Evolutionary conservation across 2,888 invertebrate genomes (phyloP), one percentile per base, ranked within the genome.

Genomic region (Operophtera brumata): DNA sequence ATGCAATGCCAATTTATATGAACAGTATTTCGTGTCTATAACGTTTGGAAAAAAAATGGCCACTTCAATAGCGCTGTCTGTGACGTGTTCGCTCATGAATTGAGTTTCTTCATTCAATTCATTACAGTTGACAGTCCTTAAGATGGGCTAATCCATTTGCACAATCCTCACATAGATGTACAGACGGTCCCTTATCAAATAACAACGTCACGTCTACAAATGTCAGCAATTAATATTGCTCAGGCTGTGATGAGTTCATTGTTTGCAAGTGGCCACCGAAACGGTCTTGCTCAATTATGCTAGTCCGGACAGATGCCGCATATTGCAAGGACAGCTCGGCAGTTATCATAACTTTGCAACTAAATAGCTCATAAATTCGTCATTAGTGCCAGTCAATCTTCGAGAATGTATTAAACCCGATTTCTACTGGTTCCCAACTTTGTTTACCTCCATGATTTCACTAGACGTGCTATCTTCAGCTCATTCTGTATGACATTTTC

Each of bases 221-320:
- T 67, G 69, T 66, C 69, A 61, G 77, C 73, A 85, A 83, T 86
- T 86, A 84, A 84, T 80, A 80, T 78, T 78, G 72, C 79, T 72
- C 68, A 77, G 78, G 71, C 70, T 65, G 66, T 80, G 85, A 82
- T 85, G 87, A 82, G 85, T 84, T 82, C 84, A 85, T 85, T 86
- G 84, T 86, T 86, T 85, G 82, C 79, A 76, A 80, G 82, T 76
- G 72, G 61, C 68, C 73, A 78, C 80, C 79, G 78, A 84, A 82
- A 79, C 80, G 72, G 63, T 67, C 70, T 86, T 86, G 77, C 84
- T 70, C 76, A 85, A 86, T 70, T 40, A 62, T 66, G 74, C 70
- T 71, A 66, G 64, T 65, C 73, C 72, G 72, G 71, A 74, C 74
- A 69, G 74, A 71, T 73, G 73, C 67, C 59, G 54, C 62, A 20